Base-by-base conservation (phyloP, 2,113 vertebrate species). In the Rattus rattus region DNA sequence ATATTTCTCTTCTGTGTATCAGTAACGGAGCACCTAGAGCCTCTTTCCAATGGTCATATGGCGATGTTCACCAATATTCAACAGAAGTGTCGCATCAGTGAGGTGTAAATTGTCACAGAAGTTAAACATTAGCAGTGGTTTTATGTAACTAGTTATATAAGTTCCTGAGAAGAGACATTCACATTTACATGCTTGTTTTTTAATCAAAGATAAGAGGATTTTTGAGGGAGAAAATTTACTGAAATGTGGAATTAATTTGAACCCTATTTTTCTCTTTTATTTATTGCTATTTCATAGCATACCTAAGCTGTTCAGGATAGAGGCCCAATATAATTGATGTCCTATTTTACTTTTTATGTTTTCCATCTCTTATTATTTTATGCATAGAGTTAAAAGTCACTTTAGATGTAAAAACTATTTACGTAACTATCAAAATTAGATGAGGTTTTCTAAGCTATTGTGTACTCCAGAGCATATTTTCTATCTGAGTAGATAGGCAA, bases 381-480 rank as follows among this genome's bases (percentile, higher is more conserved):
- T 94, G 13, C 52, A 86, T 95, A 19, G 59, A 93, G 43, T 61
- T 65, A 91, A 95, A 96, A 91, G 67, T 95, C 36, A 77, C 36
- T 97, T 93, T 97, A 85, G 59, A 49, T 91, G 39, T 92, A 76
- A 93, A 91, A 94, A 28, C 24, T 84, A 84, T 65, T 28, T 47
- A 49, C 67, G 16, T 83, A 89, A 80, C 89, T 92, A 79, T 33
- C 49, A 97, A 47, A 81, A 87, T 87, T 67, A 95, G 12, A 24
- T 13, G 52, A n/a, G 33, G 52, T 12, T 61, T 54, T 81, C 73
- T 43, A 92, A 94, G 54, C 10, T 7, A 26, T 84, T 94, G 72
- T 95, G 52, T 94, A 80, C 77, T 87, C 81, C 87, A 90, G 87
- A 94, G 28, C 36, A 77, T 88, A 33, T 97, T 97, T 97, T 97